Evolutionary conservation across 2,113 vertebrate genomes (phyloP).

Genomic region (Tichodroma muraria): DNA sequence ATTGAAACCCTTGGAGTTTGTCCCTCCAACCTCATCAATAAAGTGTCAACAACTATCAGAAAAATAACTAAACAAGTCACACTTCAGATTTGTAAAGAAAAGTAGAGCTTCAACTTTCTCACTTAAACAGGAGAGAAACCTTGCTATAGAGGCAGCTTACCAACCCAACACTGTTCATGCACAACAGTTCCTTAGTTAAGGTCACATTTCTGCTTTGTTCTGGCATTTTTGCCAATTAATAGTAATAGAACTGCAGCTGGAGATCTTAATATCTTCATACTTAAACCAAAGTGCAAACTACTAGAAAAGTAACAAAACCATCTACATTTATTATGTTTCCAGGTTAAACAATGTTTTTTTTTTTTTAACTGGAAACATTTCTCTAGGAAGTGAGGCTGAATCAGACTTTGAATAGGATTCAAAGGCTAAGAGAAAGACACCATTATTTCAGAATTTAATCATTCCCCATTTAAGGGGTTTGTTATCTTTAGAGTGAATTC

Average conservation of each 20-base stretch:
- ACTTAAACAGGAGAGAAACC: background rate
- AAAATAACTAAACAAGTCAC: conserved; percentile 17
- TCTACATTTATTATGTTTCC: background rate
- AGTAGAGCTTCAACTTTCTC: background rate
- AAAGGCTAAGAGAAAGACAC: background rate
- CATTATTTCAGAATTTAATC: background rate
- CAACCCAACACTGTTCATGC: background rate
- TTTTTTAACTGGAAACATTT: background rate
- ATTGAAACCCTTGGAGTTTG: background rate
- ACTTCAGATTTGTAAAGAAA: conserved; percentile 10
- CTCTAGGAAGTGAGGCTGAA: background rate
- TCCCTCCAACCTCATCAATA: background rate
- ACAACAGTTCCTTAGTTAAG: background rate
- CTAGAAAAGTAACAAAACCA: background rate
- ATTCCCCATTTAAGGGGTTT: background rate
- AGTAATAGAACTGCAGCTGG: background rate
- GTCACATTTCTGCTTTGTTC: background rate
- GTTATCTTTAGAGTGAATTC: background rate
- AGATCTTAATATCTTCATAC: background rate
- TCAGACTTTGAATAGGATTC: background rate
- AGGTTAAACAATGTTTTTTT: background rate
- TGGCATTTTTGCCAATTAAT: background rate
- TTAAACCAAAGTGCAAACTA: background rate
- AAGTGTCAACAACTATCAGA: background rate
- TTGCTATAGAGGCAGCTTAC: background rate